Percentiles rank a stretch among this genome's conserved stretches.
phyloP scores from a whole-genome alignment of 2,797 vertebrate genomes.

The Melanotaenia parkinsoni region DNA sequence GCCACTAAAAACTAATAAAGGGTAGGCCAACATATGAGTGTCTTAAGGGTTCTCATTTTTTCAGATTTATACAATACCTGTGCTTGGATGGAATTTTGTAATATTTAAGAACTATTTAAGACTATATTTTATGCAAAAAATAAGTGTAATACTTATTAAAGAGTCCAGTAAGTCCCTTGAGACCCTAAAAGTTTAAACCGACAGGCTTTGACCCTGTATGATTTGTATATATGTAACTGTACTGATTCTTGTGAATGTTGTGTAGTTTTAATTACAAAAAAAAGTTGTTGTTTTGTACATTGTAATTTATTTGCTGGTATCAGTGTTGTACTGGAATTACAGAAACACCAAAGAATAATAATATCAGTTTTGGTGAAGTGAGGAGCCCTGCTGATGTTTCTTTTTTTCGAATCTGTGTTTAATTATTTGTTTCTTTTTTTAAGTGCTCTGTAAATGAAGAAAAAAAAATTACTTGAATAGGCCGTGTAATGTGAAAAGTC shows the following conservation, averaged over 20 bases:
- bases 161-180: constrained; percentile 92
- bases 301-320: constrained; percentile 98
- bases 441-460: constrained; percentile 87
- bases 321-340: constrained; percentile 88
- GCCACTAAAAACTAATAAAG: constrained; percentile 3
- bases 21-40: constrained; percentile 55
- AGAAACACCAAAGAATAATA: constrained; percentile 96
- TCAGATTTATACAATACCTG: constrained; percentile 81
- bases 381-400: constrained; percentile 83
- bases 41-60: constrained; percentile 74
- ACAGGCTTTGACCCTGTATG: constrained; percentile 83
- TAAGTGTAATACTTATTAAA: constrained; percentile 84
- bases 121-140: constrained; percentile 87
- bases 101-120: constrained; percentile 89
- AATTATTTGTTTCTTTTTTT: constrained; percentile 26
- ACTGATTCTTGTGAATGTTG: constrained; percentile 92
- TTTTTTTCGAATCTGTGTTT: constrained; percentile 28
- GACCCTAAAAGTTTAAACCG: constrained; percentile 89
- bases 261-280: constrained; percentile 90
- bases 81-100: constrained; percentile 83
- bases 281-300: constrained; percentile 92
- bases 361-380: constrained; percentile 92
- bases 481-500: constrained; percentile 92
- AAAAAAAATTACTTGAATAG: constrained; percentile 92
- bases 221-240: constrained; percentile 92